A percentile compares a stretch with the other conserved stretches of the same genome.
These are phyloP conservation scores for Acestrorhynchus altus DNA, from an alignment of 2,797 vertebrate species.

Conservation along the genomic window DNA sequence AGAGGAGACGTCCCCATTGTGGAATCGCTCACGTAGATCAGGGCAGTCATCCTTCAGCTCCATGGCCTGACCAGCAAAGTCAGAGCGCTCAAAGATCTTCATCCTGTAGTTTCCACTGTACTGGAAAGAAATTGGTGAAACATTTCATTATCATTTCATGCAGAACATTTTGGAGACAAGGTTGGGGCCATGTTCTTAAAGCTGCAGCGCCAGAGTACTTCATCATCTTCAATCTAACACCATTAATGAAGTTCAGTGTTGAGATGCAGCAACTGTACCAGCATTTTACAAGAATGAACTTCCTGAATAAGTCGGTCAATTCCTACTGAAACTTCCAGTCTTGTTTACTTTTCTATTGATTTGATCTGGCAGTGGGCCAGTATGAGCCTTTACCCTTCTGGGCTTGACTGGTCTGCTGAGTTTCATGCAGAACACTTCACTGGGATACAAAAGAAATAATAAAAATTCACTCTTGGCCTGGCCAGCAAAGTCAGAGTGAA, in stretches of 20 bases:
- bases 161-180: neutral
- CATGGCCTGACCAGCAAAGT: conserved; percentile 79
- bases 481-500: neutral
- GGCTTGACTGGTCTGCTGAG: neutral
- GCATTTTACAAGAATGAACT: neutral
- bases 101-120: conserved; percentile 80
- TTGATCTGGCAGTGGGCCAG: neutral
- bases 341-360: neutral
- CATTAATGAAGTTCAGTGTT: conserved; percentile 49
- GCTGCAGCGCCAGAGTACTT: conserved; percentile 57
- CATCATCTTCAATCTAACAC: conserved; percentile 77
- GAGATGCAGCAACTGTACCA: no score
- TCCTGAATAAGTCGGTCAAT: neutral
- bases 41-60: conserved; percentile 83
- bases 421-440: neutral
- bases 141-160: neutral
- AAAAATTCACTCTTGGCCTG: neutral
- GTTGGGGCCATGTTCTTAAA: neutral
- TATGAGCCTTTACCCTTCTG: neutral
- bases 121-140: conserved; percentile 54
- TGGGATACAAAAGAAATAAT: neutral
- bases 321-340: neutral
- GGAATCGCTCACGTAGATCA: conserved; percentile 77
- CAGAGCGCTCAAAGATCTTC: conserved; percentile 80
- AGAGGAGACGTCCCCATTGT: conserved; percentile 79